Evolutionary conservation across 2,113 vertebrate species (phyloP).

Genomic region (Percina caprodes): DNA sequence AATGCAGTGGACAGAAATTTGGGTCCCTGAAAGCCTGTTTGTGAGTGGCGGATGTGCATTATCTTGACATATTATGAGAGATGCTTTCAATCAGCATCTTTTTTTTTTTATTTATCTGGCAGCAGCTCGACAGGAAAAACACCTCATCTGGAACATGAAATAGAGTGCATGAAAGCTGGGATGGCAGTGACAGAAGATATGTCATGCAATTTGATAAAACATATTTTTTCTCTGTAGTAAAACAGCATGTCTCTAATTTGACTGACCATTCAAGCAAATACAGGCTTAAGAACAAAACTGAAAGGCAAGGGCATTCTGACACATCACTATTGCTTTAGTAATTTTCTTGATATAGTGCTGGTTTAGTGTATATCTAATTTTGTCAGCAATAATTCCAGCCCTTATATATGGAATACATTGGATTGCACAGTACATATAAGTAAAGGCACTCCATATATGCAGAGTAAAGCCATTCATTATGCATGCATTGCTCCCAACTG

Average conservation of each 20-base stretch:
- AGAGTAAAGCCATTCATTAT: constrained; percentile 16
- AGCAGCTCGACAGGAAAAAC: neutral
- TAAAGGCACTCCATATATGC: neutral
- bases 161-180: constrained; percentile 4
- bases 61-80: constrained; percentile 21
- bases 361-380: neutral
- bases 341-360: neutral
- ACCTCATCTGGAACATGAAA: constrained; percentile 6
- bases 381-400: neutral
- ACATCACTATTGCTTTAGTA: neutral
- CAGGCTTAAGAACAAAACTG: neutral
- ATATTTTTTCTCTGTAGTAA: neutral
- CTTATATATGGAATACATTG: neutral
- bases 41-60: constrained; percentile 29
- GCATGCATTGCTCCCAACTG: constrained; percentile 10
- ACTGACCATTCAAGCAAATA: neutral
- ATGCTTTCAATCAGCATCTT: constrained; percentile 15
- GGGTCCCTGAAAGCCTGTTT: constrained; percentile 45
- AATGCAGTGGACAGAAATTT: constrained; percentile 47
- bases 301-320: neutral
- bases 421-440: neutral
- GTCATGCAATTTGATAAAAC: neutral
- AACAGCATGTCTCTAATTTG: neutral
- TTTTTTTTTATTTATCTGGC: constrained; percentile 8
- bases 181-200: constrained; percentile 4